phyloP scores from a whole-genome alignment of 2,113 vertebrate species.

The Seriola dumerili region DNA sequence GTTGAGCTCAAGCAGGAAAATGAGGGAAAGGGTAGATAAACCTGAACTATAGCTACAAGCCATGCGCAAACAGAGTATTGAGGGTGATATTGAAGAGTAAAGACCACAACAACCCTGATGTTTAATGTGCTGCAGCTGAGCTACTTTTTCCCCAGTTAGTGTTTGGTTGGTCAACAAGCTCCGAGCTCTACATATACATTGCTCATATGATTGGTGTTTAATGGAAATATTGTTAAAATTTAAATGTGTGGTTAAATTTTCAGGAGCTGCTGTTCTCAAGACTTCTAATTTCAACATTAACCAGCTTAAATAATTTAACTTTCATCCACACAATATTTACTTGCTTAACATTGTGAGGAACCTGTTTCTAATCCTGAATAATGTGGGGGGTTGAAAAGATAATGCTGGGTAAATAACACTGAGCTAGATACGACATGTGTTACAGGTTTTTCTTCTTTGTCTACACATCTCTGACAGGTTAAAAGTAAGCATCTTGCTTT shows the following conservation, averaged over 20 bases:
- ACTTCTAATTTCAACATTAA: neutral
- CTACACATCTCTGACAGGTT: neutral
- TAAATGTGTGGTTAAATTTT: neutral
- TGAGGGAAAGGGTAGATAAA: too few species aligned
- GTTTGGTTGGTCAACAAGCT: too few species aligned
- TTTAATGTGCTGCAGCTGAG: too few species aligned
- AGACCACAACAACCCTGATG: too few species aligned
- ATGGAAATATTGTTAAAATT: neutral
- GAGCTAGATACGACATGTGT: neutral
- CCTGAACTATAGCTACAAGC: too few species aligned
- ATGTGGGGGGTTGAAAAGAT: neutral
- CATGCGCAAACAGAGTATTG: too few species aligned
- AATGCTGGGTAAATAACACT: neutral
- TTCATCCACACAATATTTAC: neutral
- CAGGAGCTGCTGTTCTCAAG: neutral
- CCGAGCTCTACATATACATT: too few species aligned
- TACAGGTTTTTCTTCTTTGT: constrained; percentile 1
- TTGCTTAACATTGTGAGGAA: neutral
- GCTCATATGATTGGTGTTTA: neutral
- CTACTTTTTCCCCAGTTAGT: too few species aligned
- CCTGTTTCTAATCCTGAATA: neutral
- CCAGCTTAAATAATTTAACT: neutral
- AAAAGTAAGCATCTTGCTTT: too few species aligned
- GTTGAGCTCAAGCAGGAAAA: too few species aligned
- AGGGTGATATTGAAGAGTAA: too few species aligned